Evolutionary conservation across 2,888 invertebrate genomes (phyloP).

Genomic region (Himalopsyche japonica): DNA sequence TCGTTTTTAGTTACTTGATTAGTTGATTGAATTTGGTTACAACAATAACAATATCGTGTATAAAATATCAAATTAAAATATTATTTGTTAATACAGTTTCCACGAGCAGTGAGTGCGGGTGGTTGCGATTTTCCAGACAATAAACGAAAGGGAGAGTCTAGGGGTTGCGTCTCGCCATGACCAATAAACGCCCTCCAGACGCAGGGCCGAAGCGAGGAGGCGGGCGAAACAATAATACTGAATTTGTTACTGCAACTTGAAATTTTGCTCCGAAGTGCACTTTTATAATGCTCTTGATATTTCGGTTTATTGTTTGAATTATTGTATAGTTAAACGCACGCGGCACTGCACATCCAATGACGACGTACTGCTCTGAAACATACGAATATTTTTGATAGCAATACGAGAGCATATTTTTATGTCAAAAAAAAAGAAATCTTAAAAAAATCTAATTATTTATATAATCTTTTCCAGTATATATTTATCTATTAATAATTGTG

Average conservation of each 20-base stretch:
- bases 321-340: not conserved
- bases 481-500: too few relatives aligned
- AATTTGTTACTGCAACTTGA: not conserved
- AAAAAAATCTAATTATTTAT: too few relatives aligned
- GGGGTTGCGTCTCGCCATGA: constrained; percentile 8
- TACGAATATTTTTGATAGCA: too few relatives aligned
- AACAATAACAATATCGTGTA: too few relatives aligned
- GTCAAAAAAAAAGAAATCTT: too few relatives aligned
- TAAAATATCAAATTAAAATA: too few relatives aligned
- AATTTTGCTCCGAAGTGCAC: not conserved
- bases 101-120: not conserved
- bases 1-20: too few relatives aligned
- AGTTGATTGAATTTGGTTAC: too few relatives aligned
- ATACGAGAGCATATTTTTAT: too few relatives aligned
- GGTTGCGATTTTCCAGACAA: constrained; percentile 8
- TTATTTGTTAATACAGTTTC: not conserved
- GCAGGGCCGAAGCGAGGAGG: not conserved
- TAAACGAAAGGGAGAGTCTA: constrained; percentile 23
- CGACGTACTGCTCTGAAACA: too few relatives aligned
- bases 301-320: not conserved
- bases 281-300: not conserved
- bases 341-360: not conserved
- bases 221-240: not conserved
- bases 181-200: constrained; percentile 11
- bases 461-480: too few relatives aligned